Evolutionary conservation across 2,888 invertebrate genomes (phyloP), one percentile per base, ranked within the genome.

Genomic region (Cryptus armator): DNA sequence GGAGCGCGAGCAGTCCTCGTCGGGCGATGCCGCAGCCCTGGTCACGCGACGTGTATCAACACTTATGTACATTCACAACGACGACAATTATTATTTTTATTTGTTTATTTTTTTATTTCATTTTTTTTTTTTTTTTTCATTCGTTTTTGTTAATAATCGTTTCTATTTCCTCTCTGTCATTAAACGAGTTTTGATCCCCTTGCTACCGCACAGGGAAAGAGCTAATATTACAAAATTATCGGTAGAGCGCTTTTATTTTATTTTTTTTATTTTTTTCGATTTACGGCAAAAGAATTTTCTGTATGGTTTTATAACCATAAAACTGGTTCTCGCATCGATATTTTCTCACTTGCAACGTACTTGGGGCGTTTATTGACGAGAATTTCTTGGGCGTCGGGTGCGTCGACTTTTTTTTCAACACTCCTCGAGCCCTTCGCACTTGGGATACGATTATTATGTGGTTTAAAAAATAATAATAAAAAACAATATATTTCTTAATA

Each of bases 11-110:
- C 81, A 84, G 84, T 84, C 44, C 74, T 74, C 68, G 32, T 84
- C 77, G 72, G 84, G 66, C 84, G 32, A 77, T 77, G 72, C 81
- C 72, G 67, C 72, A 81, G 81, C 67, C 77, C 72, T 68, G 81
- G 84, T 84, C 81, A 84, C 84, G 84, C 81, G 84, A 84, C 81
- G 76, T 62, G 59, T 37, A 59, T 68, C 62, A 43, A 43, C 71
- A 68, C 59, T 53, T 56, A 62, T 67, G 44, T 59, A 70, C 71
- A 24, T 32, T 64, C 80, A 66, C 46, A 62, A 37, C 64, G 6
- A 51, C 46, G 67, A 77, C 51, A 72, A 67, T 32, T 19, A 29
- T 75, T 16, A 48, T 64, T 76, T 66, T 71, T 29, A 10, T 71
- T 56, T 9, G n/a, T 37, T 4, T 46, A 2, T n/a, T 6, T 43